phyloP scores from a whole-genome alignment of 2,797 vertebrate genomes.

The Sciurus vulgaris region DNA sequence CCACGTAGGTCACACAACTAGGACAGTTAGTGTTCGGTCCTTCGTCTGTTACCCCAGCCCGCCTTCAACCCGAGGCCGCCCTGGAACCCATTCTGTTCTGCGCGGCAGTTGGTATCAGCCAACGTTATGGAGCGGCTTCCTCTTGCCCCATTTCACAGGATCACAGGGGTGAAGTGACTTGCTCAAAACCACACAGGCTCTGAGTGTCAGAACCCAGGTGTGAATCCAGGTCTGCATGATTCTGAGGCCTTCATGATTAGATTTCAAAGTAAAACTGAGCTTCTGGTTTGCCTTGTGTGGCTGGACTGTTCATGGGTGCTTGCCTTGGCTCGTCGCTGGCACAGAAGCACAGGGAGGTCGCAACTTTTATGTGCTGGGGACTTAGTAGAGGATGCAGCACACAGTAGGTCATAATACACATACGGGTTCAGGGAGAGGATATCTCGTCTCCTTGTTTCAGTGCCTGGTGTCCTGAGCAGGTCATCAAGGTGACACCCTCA shows the following conservation, averaged over 20 bases:
- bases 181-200: neutral
- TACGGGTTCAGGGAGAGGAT: neutral
- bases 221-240: neutral
- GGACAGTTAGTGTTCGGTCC: neutral
- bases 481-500: neutral
- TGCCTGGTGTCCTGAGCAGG: neutral
- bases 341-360: neutral
- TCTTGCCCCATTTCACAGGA: neutral
- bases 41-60: too few relatives aligned
- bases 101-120: neutral
- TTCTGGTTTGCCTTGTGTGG: neutral
- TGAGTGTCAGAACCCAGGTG: neutral
- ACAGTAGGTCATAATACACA: neutral
- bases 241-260: neutral
- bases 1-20: neutral
- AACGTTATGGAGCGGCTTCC: neutral
- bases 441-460: neutral
- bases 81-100: neutral
- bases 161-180: neutral
- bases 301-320: neutral
- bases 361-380: neutral
- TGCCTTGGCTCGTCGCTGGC: neutral
- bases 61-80: neutral
- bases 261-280: constrained; percentile 18
- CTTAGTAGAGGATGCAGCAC: neutral